phyloP scores from a whole-genome alignment of 2,797 vertebrate genomes.

The Pseudochirops corinnae region DNA sequence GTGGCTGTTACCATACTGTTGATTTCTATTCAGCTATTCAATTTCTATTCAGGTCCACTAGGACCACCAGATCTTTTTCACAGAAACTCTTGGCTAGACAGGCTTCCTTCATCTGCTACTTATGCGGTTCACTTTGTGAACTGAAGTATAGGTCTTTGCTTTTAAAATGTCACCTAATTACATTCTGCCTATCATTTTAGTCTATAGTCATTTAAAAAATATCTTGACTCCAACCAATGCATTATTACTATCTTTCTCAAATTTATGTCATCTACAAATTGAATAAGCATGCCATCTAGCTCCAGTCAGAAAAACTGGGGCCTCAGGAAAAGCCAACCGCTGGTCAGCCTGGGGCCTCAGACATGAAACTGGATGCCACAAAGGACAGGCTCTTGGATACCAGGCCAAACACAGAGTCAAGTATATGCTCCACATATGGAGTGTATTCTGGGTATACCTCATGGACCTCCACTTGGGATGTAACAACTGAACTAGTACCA shows the following conservation, averaged over 20 bases:
- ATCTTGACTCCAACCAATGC: background rate
- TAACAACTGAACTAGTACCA: too few relatives aligned
- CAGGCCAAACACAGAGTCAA: background rate
- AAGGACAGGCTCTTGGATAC: background rate
- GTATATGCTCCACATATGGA: background rate
- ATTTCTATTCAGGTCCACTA: background rate
- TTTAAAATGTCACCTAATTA: background rate
- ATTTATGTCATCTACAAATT: background rate
- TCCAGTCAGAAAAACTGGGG: background rate
- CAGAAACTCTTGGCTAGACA: background rate
- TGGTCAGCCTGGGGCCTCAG: background rate
- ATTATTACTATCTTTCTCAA: background rate
- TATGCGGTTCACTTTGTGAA: background rate
- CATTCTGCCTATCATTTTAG: background rate
- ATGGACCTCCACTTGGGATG: background rate
- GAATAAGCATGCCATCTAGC: background rate
- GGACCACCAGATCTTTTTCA: background rate
- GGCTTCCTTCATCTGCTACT: background rate
- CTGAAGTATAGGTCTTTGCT: background rate
- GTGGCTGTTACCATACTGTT: background rate
- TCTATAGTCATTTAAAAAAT: background rate
- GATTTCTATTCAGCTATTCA: background rate
- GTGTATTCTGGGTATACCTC: background rate
- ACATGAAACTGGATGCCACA: background rate
- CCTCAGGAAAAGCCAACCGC: background rate